These are phyloP conservation scores for Choloepus hoffmanni DNA, from an alignment of 2,113 vertebrate species.

Conservation along the genomic window DNA sequence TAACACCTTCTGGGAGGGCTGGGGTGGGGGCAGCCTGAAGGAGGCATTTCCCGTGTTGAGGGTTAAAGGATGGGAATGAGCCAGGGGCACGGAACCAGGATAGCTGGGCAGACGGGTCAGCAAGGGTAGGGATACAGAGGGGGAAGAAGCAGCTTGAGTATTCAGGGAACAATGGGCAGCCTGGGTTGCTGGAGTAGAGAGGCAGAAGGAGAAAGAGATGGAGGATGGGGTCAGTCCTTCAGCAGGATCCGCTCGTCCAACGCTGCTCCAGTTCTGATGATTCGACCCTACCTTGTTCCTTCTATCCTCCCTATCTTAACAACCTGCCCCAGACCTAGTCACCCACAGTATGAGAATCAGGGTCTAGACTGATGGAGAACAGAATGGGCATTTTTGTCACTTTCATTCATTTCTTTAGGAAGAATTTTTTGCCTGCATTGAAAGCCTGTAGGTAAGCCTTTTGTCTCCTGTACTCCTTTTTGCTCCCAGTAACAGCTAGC, in stretches of 20 bases:
- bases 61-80: not conserved
- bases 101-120: not conserved
- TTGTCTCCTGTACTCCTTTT: constrained; percentile 1
- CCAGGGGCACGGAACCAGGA: not conserved
- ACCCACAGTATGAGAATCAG: not conserved
- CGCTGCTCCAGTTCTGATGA: not conserved
- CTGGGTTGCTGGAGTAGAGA: not conserved
- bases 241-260: not conserved
- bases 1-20: not conserved
- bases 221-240: not conserved
- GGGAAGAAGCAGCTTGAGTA: not conserved
- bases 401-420: not conserved
- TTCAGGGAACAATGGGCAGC: not conserved
- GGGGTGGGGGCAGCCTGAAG: not conserved
- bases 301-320: not conserved
- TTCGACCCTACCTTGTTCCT: not conserved
- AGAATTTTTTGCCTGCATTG: not conserved
- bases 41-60: not conserved
- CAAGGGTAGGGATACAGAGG: too few relatives aligned
- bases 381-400: not conserved
- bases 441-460: not conserved
- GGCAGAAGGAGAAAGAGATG: not conserved
- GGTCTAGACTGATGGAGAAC: not conserved
- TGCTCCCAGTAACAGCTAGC: constrained; percentile 1
- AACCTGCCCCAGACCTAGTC: not conserved